These are phyloP conservation scores for Mastomys natalensis DNA, from an alignment of 2,113 vertebrate genomes.

Conservation along the genomic window DNA sequence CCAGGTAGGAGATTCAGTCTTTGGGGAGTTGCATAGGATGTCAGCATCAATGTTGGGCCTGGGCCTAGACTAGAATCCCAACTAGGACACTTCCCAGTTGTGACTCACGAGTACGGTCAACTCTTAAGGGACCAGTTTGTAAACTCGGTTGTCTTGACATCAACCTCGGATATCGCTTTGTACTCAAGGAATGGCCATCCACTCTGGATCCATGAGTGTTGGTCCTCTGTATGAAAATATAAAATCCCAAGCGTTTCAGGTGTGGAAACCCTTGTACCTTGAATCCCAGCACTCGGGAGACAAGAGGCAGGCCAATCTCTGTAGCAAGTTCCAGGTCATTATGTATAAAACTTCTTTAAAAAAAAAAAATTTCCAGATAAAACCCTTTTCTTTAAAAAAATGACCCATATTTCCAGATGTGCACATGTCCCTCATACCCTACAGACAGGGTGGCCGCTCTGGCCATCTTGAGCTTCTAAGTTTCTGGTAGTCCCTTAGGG, in stretches of 20 bases:
- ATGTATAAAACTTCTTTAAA: too few species aligned
- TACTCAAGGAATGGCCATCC: background rate
- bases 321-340: background rate
- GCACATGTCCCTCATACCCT: background rate
- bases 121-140: background rate
- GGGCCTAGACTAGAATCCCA: background rate
- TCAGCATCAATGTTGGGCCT: background rate
- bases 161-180: too few species aligned
- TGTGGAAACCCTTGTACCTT: too few species aligned
- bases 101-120: background rate
- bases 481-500: background rate
- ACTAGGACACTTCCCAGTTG: background rate
- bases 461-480: background rate
- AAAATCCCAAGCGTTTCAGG: background rate
- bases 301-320: background rate
- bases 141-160: background rate
- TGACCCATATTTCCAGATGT: background rate
- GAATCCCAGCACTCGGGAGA: background rate
- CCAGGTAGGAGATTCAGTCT: background rate
- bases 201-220: background rate
- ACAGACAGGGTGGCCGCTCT: rapidly evolving
- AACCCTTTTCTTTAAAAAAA: background rate
- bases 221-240: rapidly evolving
- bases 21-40: background rate
- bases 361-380: too few species aligned